Percentiles rank a stretch among this genome's conserved stretches.
phyloP scores from a whole-genome alignment of 1,140 invertebrate species.

The Lepidurus packardi region DNA sequence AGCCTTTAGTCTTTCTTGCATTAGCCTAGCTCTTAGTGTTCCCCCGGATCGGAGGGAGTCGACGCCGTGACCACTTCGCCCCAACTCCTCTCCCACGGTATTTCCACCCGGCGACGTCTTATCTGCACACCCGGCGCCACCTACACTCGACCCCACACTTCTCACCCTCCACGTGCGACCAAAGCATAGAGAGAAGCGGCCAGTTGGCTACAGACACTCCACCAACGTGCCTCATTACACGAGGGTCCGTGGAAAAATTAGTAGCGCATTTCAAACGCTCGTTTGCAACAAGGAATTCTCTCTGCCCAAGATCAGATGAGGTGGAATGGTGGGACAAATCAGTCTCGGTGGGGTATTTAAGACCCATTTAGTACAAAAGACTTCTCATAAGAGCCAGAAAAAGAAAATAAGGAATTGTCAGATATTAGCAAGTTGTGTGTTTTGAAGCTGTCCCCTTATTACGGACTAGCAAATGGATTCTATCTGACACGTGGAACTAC shows the following conservation, averaged over 20 bases:
- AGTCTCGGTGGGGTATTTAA: too few relatives aligned
- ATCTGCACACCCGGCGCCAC: neutral
- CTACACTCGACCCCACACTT: neutral
- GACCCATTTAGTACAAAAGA: too few relatives aligned
- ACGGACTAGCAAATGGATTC: too few relatives aligned
- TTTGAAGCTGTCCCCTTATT: too few relatives aligned
- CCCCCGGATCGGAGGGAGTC: neutral
- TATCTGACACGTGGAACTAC: too few relatives aligned
- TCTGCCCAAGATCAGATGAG: too few relatives aligned
- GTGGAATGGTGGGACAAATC: too few relatives aligned
- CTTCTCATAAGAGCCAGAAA: too few relatives aligned
- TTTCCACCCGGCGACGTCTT: neutral
- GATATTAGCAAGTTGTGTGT: too few relatives aligned
- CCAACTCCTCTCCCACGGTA: neutral
- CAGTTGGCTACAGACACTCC: constrained; percentile 17
- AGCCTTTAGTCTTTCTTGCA: constrained; percentile 19
- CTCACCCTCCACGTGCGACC: neutral
- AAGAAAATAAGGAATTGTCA: too few relatives aligned
- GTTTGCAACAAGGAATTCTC: too few relatives aligned
- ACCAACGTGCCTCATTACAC: constrained; percentile 14
- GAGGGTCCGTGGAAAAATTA: neutral
- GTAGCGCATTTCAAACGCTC: neutral
- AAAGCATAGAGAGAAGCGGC: neutral
- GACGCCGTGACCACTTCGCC: constrained; percentile 3
- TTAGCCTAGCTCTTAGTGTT: neutral